Percentiles rank a stretch among this genome's conserved stretches.
Evolutionary conservation across 2,797 vertebrate genomes (phyloP).

Genomic region (Semotilus atromaculatus): DNA sequence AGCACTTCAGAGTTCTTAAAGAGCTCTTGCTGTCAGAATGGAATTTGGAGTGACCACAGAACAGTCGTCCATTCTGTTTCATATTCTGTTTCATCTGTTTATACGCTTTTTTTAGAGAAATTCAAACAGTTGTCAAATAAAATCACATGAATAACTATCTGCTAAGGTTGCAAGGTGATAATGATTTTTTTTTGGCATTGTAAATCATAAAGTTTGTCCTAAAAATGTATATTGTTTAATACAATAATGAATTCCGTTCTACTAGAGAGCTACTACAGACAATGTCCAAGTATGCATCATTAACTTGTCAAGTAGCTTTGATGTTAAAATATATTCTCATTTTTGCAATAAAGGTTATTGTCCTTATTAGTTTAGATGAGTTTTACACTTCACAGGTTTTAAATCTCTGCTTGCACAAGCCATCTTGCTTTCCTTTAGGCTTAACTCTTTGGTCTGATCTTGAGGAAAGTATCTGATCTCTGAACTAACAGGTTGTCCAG

Average conservation of each 20-base stretch:
- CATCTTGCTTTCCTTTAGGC: not conserved
- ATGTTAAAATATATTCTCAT: slow-evolving; percentile 2
- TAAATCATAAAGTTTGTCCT: not conserved
- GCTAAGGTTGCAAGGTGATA: not conserved
- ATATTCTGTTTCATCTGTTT: slow-evolving; percentile 62
- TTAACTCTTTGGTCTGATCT: not conserved
- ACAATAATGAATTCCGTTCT: not conserved
- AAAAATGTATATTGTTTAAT: not conserved
- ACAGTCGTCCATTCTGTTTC: slow-evolving; percentile 57
- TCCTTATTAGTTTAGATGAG: not conserved
- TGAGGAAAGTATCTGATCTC: slow-evolving; percentile 7
- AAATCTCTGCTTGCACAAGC: not conserved
- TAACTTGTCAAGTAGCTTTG: slow-evolving; percentile 33
- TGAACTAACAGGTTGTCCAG: slow-evolving; percentile 13
- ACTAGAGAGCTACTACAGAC: not conserved
- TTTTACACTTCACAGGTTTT: not conserved
- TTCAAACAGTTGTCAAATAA: slow-evolving; percentile 38
- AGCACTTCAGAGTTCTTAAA: slow-evolving; percentile 76
- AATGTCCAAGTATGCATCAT: slow-evolving; percentile 1
- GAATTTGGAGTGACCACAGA: slow-evolving; percentile 82
- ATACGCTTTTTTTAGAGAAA: slow-evolving; percentile 16
- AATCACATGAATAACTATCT: slow-evolving; percentile 11
- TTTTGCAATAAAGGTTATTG: not conserved
- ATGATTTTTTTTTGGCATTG: not conserved
- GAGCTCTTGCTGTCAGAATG: slow-evolving; percentile 82